Evolutionary conservation across 2,888 invertebrate species (phyloP).

Genomic region (Mantis religiosa): DNA sequence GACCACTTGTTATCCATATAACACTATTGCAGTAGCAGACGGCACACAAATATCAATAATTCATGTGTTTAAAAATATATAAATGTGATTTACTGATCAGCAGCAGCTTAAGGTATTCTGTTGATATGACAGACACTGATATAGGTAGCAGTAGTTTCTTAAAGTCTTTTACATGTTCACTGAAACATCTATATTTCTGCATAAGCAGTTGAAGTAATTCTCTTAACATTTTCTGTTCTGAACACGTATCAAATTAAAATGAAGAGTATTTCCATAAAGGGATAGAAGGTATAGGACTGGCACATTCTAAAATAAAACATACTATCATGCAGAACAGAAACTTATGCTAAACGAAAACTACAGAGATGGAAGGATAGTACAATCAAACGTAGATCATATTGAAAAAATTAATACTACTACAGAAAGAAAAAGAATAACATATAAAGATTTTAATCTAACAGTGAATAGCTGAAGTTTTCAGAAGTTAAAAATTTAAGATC

Average conservation of each 20-base stretch:
- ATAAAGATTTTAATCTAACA: neutral
- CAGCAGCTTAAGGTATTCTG: no score
- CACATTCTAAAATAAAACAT: neutral
- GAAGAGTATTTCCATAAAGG: neutral
- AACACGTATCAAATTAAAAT: neutral
- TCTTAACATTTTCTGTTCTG: neutral
- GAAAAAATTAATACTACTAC: neutral
- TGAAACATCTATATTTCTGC: no score
- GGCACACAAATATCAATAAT: no score
- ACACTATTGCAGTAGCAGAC: no score
- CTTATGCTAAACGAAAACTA: slow-evolving; percentile 7
- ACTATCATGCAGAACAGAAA: slow-evolving; percentile 12
- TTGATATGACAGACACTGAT: no score
- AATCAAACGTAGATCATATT: slow-evolving; percentile 3
- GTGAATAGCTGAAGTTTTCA: neutral
- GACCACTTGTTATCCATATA: no score
- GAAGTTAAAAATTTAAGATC: neutral
- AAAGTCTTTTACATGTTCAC: no score
- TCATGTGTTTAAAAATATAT: no score
- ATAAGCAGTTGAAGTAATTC: neutral
- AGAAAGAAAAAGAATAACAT: neutral
- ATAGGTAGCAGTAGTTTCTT: no score
- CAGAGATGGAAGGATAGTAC: neutral
- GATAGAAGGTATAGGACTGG: neutral
- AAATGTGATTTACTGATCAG: no score